Percentiles rank a stretch among this genome's conserved stretches.
Conservation (phyloP, 2,888 invertebrate genomes). For the Aphrophora alni region DNA sequence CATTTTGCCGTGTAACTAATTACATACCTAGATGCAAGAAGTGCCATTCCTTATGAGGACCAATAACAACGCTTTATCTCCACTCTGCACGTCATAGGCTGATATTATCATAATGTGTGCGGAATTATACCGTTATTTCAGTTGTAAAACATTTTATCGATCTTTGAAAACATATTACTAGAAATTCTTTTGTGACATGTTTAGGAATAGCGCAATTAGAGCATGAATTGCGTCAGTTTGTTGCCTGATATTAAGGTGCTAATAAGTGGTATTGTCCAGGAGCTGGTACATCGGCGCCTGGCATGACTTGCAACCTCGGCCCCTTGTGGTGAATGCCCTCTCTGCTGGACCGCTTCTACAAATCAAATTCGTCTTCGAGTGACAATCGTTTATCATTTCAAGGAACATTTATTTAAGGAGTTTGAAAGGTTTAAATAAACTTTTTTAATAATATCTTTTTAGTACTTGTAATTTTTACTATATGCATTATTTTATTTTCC, state of each 20-base stretch:
- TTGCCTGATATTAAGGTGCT: background rate
- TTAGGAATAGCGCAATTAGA: background rate
- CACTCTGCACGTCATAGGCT: background rate
- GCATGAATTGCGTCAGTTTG: background rate
- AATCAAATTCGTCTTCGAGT: background rate
- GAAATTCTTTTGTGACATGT: constrained; percentile 6
- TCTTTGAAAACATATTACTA: background rate
- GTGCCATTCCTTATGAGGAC: background rate
- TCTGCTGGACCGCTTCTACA: no score
- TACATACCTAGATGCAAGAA: background rate
- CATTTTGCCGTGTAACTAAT: background rate
- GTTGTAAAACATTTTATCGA: background rate
- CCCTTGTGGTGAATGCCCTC: background rate
- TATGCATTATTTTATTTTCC: no score
- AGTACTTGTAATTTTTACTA: no score
- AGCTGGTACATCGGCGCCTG: background rate
- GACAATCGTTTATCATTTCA: background rate
- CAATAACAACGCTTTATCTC: background rate
- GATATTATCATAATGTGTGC: background rate
- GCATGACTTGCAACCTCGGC: background rate
- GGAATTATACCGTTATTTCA: background rate
- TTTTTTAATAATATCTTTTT: no score
- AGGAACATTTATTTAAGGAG: background rate
- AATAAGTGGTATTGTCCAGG: background rate
- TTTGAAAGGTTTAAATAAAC: background rate